Evolutionary conservation across 2,113 vertebrate genomes (phyloP).

Genomic region (Telmatochromis sp.): DNA sequence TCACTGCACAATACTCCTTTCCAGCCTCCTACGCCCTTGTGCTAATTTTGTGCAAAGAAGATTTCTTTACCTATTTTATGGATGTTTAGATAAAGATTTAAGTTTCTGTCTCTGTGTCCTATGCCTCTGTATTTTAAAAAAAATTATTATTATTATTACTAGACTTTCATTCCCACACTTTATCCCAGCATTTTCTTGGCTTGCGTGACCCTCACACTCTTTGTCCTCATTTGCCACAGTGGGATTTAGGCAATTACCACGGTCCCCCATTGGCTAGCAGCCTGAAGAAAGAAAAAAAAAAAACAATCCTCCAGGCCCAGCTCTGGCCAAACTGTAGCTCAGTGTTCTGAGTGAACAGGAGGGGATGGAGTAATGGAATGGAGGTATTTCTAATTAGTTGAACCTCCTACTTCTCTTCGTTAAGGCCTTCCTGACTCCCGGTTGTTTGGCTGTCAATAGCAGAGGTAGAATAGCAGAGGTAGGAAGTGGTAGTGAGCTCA

Average conservation of each 20-base stretch:
- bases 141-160: background rate
- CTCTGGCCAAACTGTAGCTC: background rate
- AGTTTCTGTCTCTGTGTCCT: background rate
- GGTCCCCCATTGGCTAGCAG: slow-evolving; percentile 37
- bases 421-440: slow-evolving; percentile 40
- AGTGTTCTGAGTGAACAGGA: slow-evolving; percentile 20
- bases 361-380: background rate
- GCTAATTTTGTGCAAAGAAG: background rate
- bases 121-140: background rate
- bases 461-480: slow-evolving; percentile 5
- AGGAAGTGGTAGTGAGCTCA: slow-evolving; percentile 4
- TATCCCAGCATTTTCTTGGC: slow-evolving; percentile 18
- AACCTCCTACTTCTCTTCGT: slow-evolving; percentile 33
- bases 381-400: slow-evolving; percentile 57
- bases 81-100: background rate
- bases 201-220: slow-evolving; percentile 15
- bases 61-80: background rate
- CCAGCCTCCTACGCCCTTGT: background rate
- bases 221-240: slow-evolving; percentile 43
- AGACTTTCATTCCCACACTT: slow-evolving; percentile 15
- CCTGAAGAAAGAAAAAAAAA: slow-evolving; percentile 31
- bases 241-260: slow-evolving; percentile 63
- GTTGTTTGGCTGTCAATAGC: slow-evolving; percentile 53
- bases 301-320: slow-evolving; percentile 6
- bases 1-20: background rate